Evolutionary conservation across 2,113 vertebrate genomes (phyloP).

Genomic region (Chrysochloris asiatica): DNA sequence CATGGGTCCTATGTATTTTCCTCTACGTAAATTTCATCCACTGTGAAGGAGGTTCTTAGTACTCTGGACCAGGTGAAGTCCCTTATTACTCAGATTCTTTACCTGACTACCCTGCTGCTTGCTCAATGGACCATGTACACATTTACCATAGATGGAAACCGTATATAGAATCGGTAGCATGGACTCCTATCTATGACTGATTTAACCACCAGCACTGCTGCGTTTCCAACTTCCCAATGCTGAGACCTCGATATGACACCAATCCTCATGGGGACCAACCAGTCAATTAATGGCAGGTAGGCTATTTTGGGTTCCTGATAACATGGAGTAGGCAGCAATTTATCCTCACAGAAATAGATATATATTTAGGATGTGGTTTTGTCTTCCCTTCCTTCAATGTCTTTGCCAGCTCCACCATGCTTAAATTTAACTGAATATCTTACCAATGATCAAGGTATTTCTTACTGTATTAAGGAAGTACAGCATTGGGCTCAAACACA

Average conservation of each 20-base stretch:
- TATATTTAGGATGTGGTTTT: background rate
- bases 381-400: background rate
- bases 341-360: background rate
- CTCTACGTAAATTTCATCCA: background rate
- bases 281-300: background rate
- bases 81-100: background rate
- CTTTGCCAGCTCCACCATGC: background rate
- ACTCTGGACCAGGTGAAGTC: background rate
- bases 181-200: background rate
- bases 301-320: background rate
- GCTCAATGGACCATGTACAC: background rate
- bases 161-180: background rate
- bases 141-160: background rate
- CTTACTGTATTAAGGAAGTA: slow-evolving; percentile 30
- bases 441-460: background rate
- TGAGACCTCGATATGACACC: background rate
- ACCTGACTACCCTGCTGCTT: background rate
- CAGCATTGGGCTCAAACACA: background rate
- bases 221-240: background rate
- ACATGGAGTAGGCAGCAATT: background rate
- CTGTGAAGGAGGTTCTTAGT: background rate
- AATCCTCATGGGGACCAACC: background rate
- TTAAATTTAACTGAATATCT: background rate
- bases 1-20: background rate
- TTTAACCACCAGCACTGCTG: background rate